Conservation (phyloP, 2,113 vertebrate genomes). For the Origma solitaria region DNA sequence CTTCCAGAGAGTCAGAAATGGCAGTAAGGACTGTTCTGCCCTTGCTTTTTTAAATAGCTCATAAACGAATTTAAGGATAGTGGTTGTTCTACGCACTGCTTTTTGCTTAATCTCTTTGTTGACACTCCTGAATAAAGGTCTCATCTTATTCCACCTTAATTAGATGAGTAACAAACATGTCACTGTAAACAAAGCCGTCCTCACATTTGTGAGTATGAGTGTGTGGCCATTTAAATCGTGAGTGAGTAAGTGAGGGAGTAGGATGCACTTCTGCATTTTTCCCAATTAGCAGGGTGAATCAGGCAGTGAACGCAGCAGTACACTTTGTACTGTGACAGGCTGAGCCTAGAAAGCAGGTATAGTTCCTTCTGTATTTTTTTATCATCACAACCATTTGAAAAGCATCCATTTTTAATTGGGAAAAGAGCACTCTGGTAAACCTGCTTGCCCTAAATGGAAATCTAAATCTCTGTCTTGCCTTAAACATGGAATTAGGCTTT, state of each 20-base stretch:
- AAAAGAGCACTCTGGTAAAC: background rate
- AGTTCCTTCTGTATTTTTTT: background rate
- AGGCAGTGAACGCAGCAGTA: background rate
- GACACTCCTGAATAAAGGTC: background rate
- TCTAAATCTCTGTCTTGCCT: background rate
- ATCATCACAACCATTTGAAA: background rate
- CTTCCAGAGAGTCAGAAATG: background rate
- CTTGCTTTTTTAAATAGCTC: background rate
- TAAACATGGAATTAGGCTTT: background rate
- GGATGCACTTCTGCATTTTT: slow-evolving; percentile 24
- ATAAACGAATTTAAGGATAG: background rate
- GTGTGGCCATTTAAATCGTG: background rate
- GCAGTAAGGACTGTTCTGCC: background rate
- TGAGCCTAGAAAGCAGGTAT: slow-evolving; percentile 46
- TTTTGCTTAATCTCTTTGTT: slow-evolving; percentile 17
- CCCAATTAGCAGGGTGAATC: slow-evolving; percentile 48
- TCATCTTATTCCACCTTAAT: slow-evolving; percentile 7
- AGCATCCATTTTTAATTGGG: background rate
- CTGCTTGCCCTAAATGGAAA: background rate
- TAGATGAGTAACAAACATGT: slow-evolving; percentile 47
- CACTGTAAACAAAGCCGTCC: slow-evolving; percentile 18
- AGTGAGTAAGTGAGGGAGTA: slow-evolving; percentile 43
- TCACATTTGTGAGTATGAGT: background rate
- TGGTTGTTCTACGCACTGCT: background rate
- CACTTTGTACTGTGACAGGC: background rate